A percentile compares a stretch with the other conserved stretches of the same genome.
These are phyloP conservation scores for Helicorthomorpha holstii DNA, from an alignment of 1,140 invertebrate species.

Conservation along the genomic window DNA sequence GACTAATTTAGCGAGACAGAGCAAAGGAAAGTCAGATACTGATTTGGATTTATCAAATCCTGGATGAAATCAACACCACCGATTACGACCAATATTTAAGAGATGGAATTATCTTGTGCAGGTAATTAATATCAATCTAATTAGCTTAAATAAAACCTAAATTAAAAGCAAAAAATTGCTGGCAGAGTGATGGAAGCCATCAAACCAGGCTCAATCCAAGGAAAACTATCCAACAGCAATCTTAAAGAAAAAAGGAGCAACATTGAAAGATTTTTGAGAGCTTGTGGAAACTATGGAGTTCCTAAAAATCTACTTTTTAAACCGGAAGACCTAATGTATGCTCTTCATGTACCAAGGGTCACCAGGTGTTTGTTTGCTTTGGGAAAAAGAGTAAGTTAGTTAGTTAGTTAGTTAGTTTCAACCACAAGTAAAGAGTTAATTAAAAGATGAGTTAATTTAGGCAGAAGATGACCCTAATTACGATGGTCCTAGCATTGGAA, in stretches of 20 bases:
- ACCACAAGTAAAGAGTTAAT: too few species aligned
- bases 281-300: slow-evolving; percentile 17
- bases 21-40: slow-evolving; percentile 20
- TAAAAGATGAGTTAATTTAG: too few species aligned
- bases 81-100: slow-evolving; percentile 22
- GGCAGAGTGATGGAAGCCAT: slow-evolving; percentile 20
- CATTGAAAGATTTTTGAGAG: slow-evolving; percentile 17
- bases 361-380: slow-evolving; percentile 20
- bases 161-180: not conserved
- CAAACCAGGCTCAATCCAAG: slow-evolving; percentile 17
- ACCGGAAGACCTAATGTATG: slow-evolving; percentile 19
- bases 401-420: too few species aligned
- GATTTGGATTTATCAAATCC: slow-evolving; percentile 21
- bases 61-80: slow-evolving; percentile 18
- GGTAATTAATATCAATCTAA: slow-evolving; percentile 11
- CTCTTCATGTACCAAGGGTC: slow-evolving; percentile 20
- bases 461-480: slow-evolving; percentile 1
- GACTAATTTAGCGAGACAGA: slow-evolving; percentile 14
- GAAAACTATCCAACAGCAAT: slow-evolving; percentile 15
- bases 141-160: not conserved
- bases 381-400: slow-evolving; percentile 17
- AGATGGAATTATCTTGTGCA: slow-evolving; percentile 21
- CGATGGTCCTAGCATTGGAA: slow-evolving; percentile 3
- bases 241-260: slow-evolving; percentile 17
- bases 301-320: slow-evolving; percentile 18